Conservation (phyloP, 2,113 vertebrate genomes). For the Cnemophilus loriae region DNA sequence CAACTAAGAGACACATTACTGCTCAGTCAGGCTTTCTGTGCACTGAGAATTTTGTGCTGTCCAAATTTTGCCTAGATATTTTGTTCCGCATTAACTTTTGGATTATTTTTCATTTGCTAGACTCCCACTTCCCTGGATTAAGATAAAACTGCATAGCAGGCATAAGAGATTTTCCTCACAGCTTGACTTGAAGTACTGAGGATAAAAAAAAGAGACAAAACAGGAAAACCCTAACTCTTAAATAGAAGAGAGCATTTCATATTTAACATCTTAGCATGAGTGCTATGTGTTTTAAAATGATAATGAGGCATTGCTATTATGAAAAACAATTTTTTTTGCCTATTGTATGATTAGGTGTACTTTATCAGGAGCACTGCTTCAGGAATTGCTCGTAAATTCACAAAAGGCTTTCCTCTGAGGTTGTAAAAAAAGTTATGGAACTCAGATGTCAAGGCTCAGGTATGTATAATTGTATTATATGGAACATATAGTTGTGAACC, state of each 20-base stretch:
- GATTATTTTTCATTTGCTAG: conserved; percentile 43
- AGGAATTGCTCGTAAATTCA: conserved; percentile 17
- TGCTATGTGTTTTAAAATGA: background rate
- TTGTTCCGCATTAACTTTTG: background rate
- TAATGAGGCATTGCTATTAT: background rate
- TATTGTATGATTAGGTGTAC: background rate
- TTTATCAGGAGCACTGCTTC: background rate
- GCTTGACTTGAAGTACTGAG: conserved; percentile 10
- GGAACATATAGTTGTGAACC: conserved; percentile 36
- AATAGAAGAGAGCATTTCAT: background rate
- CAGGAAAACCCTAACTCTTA: background rate
- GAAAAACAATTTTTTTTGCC: background rate
- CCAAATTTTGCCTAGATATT: background rate
- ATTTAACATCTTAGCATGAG: background rate
- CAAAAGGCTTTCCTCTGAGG: conserved; percentile 11
- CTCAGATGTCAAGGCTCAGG: background rate
- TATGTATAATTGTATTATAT: conserved; percentile 41
- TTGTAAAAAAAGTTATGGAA: conserved; percentile 18
- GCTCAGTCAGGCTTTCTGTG: background rate
- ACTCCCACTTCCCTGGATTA: conserved; percentile 17
- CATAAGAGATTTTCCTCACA: conserved; percentile 50
- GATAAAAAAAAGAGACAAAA: background rate
- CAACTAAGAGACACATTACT: background rate
- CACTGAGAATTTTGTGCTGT: background rate
- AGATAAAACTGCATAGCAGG: conserved; percentile 43